A percentile compares a stretch with the other conserved stretches of the same genome.
Conservation (phyloP, 2,797 vertebrate species). For the Protosalanx chinensis region DNA sequence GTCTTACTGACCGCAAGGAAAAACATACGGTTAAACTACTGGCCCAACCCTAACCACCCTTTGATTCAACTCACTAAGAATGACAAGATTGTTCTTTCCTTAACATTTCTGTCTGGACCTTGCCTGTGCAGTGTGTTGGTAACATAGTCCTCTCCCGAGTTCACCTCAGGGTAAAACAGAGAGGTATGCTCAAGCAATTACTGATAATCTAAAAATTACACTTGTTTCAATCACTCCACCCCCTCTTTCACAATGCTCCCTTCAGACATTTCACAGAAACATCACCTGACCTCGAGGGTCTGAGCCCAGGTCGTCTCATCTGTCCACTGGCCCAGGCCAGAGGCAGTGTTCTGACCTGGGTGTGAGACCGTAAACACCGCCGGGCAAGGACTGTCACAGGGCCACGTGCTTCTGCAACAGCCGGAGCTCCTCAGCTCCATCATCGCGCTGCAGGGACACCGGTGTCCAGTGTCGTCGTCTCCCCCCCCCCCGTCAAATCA, state of each 20-base stretch:
- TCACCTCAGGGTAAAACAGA: too few relatives aligned
- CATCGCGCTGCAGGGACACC: constrained; percentile 27
- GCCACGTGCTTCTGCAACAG: constrained; percentile 31
- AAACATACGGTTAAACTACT: too few relatives aligned
- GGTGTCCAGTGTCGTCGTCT: constrained; percentile 35
- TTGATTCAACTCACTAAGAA: too few relatives aligned
- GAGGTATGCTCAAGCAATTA: too few relatives aligned
- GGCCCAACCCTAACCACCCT: constrained; percentile 5
- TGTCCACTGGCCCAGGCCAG: background rate
- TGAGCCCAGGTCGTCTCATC: too few relatives aligned
- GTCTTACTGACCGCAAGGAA: too few relatives aligned
- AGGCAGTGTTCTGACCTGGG: constrained; percentile 20
- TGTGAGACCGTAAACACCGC: constrained; percentile 23
- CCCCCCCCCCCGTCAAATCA: background rate
- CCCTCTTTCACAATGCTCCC: too few relatives aligned
- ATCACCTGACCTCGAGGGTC: background rate
- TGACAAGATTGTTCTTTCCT: too few relatives aligned
- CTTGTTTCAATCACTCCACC: background rate
- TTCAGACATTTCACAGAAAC: background rate
- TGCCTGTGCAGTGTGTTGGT: too few relatives aligned
- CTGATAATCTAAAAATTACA: too few relatives aligned
- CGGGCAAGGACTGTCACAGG: constrained; percentile 40
- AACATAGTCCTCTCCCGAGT: too few relatives aligned
- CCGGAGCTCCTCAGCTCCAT: constrained; percentile 33
- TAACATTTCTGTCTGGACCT: too few relatives aligned